Evolutionary conservation across 1,140 invertebrate species (phyloP).

Genomic region (Monochamus saltuarius): DNA sequence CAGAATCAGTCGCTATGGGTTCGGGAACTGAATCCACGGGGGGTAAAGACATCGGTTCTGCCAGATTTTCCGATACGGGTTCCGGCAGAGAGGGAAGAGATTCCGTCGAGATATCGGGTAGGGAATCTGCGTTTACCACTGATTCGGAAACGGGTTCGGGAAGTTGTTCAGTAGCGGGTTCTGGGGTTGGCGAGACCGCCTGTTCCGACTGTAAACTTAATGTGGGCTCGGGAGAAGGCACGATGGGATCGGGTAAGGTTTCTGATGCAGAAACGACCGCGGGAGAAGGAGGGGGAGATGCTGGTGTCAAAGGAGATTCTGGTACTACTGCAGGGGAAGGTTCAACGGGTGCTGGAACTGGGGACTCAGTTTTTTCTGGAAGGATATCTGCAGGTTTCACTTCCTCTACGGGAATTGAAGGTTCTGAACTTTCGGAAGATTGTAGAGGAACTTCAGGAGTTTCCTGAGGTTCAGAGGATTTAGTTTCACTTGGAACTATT

Average conservation of each 20-base stretch:
- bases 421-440: background rate
- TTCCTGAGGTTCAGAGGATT: background rate
- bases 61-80: constrained; percentile 46
- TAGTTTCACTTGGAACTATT: background rate
- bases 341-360: background rate
- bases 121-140: constrained; percentile 41
- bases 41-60: constrained; percentile 48
- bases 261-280: constrained; percentile 10
- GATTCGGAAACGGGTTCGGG: constrained; percentile 23
- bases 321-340: constrained; percentile 7
- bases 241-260: background rate
- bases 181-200: too few relatives aligned
- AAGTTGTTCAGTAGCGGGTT: background rate
- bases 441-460: background rate
- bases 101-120: constrained; percentile 50
- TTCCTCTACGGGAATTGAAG: background rate
- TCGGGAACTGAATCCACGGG: constrained; percentile 48
- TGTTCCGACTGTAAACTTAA: background rate
- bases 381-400: constrained; percentile 12
- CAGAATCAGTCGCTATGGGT: constrained; percentile 38
- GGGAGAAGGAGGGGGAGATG: too few relatives aligned
- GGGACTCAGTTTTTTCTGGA: constrained; percentile 2
- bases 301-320: background rate
- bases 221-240: background rate
- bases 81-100: constrained; percentile 50